Base-by-base conservation (phyloP, 1,140 invertebrate species). In the Calosoma granatense region DNA sequence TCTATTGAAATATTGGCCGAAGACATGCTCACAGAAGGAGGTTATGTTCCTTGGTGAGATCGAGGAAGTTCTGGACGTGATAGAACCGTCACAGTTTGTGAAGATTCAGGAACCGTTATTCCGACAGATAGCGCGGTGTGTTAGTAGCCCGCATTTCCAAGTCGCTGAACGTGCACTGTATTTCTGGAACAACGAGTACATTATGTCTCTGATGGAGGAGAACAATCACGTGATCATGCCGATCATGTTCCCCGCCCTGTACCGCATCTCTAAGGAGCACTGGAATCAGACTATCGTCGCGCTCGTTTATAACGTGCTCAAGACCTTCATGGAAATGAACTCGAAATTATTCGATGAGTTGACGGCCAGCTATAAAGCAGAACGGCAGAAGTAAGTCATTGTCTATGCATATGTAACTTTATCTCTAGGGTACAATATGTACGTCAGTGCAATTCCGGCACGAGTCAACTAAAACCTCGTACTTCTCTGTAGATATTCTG, bases 321-420 rank as follows among this genome's bases (percentile, higher is more conserved):
- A 99, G 78, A 89, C 97, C 59, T 98, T 99, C 75, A 99, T 98
- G 96, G 96, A 99, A 77, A 98, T 99, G 92, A 98, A 99, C 80
- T 95, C 94, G 67, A 97, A 96, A 76, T 81, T 99, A 30, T 99
- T 99, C 76, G 95, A 99, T 76, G 93, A 98, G 75, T 87, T 98
- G 69, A 97, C 95, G 65, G 90, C 94, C 69, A 94, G 92, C 74
- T 98, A 97, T 78, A 97, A 98, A 79, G 89, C 92, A 65, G 94
- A 97, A 76, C 79, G 92, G 75, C 93, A 97, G 84, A 96, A 94
- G 94, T 97, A 80, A 82, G 84, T 79, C 15, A 23, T 15, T 26
- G 9, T 30, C 14, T 30, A 30, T 30, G 26, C 26, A 30, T 14
- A 30, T 6, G 6, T 26, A 26, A 55, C 12, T 20, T n/a, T n/a